A percentile compares a stretch with the other conserved stretches of the same genome.
These are phyloP conservation scores for Lepidostoma basale DNA, from an alignment of 1,140 invertebrate species.

Conservation along the genomic window DNA sequence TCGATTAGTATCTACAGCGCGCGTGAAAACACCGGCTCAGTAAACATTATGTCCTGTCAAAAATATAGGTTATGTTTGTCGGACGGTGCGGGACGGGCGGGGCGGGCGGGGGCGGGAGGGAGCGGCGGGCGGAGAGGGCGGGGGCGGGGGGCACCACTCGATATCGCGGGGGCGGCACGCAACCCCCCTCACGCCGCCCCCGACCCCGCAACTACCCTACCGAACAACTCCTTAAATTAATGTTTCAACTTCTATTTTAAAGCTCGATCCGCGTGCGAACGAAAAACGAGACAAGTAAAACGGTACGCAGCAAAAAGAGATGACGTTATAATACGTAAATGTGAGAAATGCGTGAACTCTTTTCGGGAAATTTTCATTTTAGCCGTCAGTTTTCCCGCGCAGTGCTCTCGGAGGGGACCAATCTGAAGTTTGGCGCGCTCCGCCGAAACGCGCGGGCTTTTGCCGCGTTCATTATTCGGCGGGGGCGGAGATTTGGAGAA, in stretches of 20 bases:
- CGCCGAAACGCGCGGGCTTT: slow-evolving; percentile 17
- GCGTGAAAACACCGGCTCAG: slow-evolving; percentile 15
- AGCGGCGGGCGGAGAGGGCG: neutral
- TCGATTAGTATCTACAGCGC: slow-evolving; percentile 5
- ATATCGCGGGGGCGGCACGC: slow-evolving; percentile 29
- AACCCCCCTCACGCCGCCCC: slow-evolving; percentile 1
- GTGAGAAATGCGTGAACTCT: neutral
- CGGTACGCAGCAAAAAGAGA: neutral
- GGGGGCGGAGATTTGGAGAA: slow-evolving; percentile 24
- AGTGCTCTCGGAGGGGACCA: slow-evolving; percentile 1
- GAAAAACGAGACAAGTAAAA: neutral
- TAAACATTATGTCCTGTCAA: slow-evolving; percentile 44
- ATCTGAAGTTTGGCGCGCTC: slow-evolving; percentile 20
- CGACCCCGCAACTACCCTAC: neutral
- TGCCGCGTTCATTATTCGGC: slow-evolving; percentile 27
- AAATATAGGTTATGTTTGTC: slow-evolving; percentile 45
- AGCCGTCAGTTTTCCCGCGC: neutral
- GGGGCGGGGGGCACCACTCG: slow-evolving; percentile 6
- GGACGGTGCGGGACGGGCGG: neutral
- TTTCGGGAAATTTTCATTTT: neutral
- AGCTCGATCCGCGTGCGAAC: slow-evolving; percentile 32
- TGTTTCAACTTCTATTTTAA: slow-evolving; percentile 46
- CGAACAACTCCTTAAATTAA: slow-evolving; percentile 38
- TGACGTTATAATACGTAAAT: neutral
- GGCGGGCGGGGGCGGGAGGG: neutral